Evolutionary conservation across 2,113 vertebrate species (phyloP), one percentile per base, ranked within the genome.

Genomic region (Pelmatolapia mariae): DNA sequence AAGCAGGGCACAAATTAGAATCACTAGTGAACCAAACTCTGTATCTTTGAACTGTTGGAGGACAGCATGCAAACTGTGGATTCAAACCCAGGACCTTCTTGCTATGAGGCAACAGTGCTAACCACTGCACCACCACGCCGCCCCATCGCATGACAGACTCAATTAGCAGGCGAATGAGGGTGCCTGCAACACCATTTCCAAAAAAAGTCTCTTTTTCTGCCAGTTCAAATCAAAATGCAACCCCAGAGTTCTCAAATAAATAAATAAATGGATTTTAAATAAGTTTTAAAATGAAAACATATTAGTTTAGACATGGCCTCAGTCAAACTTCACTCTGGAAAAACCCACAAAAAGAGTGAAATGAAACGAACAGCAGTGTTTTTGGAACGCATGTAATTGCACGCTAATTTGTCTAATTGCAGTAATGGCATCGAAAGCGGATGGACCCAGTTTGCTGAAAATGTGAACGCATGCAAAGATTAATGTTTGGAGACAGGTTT

Each of bases 311-410:
- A 76, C 43, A 76, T 76, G 15, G 43, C 71, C 43, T 76, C 43
- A 29, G 47, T 61, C 68, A 78, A 38, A 31, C 19, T 85, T 73
- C 13, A 81, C 11, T 19, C 57, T 87, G 43, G 29, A 85, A 79
- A 80, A 36, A 38, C 7, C 61, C 13, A 52, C n/a, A 24, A 6
- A 9, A 56, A 47, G n/a, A 43, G 7, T 22, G 2, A 86, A 80
- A 45, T 66, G 40, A 66, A 59, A 82, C 6, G 2, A 57, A 82
- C 5, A 7, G 8, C 22, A 9, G n/a, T 31, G 52, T 86, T 91
- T 92, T 86, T 63, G 36, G 80, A 33, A 53, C 11, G 5, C 86
- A 15, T 33, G n/a, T 83, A 66, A 85, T 85, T 84, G 38, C 24
- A 79, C 3, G 50, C n/a, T 73, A 81, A 83, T 86, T 54, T 12